Evolutionary conservation across 2,113 vertebrate species (phyloP).

Genomic region (Malurus cyaneus): DNA sequence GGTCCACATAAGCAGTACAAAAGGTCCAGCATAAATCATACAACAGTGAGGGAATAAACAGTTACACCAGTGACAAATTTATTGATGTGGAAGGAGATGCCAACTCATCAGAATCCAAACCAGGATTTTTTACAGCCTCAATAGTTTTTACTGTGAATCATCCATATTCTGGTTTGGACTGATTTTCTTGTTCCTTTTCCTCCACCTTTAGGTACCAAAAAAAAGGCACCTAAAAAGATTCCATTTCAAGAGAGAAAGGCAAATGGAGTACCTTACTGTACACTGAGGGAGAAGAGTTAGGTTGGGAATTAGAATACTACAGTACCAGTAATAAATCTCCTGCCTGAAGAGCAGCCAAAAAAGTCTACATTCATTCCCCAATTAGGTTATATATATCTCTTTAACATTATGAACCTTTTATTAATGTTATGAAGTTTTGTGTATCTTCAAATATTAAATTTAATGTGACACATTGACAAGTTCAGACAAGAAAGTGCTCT

Average conservation of each 20-base stretch:
- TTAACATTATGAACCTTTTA: conserved; percentile 29
- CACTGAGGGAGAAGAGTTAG: neutral
- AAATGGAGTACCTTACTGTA: neutral
- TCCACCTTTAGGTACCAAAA: neutral
- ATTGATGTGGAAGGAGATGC: conserved; percentile 5
- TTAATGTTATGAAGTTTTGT: neutral
- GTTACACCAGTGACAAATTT: conserved; percentile 21
- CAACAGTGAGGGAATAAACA: neutral
- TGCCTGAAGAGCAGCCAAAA: conserved; percentile 26
- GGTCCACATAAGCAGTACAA: neutral
- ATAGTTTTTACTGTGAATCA: neutral
- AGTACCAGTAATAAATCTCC: conserved; percentile 24
- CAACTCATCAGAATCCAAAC: neutral
- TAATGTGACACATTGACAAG: neutral
- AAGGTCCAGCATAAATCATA: conserved; percentile 26
- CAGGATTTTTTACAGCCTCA: conserved; percentile 15
- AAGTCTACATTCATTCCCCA: conserved; percentile 10
- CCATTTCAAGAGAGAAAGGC: neutral
- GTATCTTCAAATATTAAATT: conserved; percentile 11
- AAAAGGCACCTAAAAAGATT: neutral
- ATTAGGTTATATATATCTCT: conserved; percentile 21
- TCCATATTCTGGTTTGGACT: neutral
- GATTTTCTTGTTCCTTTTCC: neutral
- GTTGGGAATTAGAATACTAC: neutral
- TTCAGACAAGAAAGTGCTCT: neutral